These are phyloP conservation scores for Pandemis cinnamomeana DNA, from an alignment of 2,888 invertebrate genomes.

Conservation along the genomic window DNA sequence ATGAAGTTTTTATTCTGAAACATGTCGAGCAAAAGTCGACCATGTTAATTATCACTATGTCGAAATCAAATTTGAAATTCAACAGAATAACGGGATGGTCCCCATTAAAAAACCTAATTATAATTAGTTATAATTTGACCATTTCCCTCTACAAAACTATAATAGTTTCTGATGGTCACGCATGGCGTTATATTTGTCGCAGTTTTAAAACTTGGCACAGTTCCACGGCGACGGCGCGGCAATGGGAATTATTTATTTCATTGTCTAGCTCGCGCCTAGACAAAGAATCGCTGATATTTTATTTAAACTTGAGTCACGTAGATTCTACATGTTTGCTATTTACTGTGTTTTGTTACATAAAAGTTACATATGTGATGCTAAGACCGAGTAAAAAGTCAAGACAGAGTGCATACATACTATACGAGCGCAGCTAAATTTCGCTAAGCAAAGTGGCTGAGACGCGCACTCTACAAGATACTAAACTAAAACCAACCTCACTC, in stretches of 20 bases:
- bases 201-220: slow-evolving; percentile 7
- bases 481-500: too few species aligned
- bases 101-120: background rate
- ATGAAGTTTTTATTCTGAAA: too few species aligned
- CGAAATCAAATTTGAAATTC: background rate
- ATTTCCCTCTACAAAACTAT: background rate
- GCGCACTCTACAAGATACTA: too few species aligned
- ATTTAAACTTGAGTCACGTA: slow-evolving; percentile 8
- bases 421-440: too few species aligned
- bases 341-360: background rate
- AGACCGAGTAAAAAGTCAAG: too few species aligned
- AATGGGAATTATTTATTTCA: slow-evolving; percentile 8
- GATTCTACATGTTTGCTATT: background rate
- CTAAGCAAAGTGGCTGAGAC: too few species aligned
- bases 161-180: background rate
- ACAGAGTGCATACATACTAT: too few species aligned
- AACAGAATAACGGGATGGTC: background rate
- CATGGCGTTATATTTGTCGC: background rate
- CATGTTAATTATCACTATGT: too few species aligned
- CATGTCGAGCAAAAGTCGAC: too few species aligned
- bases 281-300: slow-evolving; percentile 2
- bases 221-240: background rate
- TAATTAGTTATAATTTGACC: background rate
- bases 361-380: too few species aligned
- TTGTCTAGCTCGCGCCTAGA: background rate